Evolutionary conservation across 2,888 invertebrate species (phyloP).

Genomic region (Nomada ferruginata): DNA sequence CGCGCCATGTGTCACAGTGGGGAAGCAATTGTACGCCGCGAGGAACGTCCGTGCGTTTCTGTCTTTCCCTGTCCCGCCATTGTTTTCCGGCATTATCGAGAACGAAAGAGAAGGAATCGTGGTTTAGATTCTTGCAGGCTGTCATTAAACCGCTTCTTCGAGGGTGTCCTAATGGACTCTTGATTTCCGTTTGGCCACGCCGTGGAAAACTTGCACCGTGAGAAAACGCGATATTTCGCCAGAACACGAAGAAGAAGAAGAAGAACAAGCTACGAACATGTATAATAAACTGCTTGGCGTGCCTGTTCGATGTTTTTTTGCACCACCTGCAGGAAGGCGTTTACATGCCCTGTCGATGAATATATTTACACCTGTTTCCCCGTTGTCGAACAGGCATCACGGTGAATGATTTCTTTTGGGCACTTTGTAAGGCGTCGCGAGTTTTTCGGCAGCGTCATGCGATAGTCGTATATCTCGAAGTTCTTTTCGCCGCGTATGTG

Average conservation of each 20-base stretch:
- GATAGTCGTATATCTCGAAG: too few relatives aligned
- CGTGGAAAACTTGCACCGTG: conserved; percentile 70
- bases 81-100: conserved; percentile 75
- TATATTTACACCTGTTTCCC: conserved; percentile 60
- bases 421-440: not conserved
- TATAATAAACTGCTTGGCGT: conserved; percentile 55
- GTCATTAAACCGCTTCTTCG: conserved; percentile 78
- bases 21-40: conserved; percentile 60
- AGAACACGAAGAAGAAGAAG: conserved; percentile 3
- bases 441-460: not conserved
- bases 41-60: conserved; percentile 25
- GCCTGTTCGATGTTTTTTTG: conserved; percentile 29
- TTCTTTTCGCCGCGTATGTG: not conserved
- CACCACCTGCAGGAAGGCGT: conserved; percentile 41
- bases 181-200: conserved; percentile 67
- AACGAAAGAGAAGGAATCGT: conserved; percentile 56
- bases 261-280: conserved; percentile 17
- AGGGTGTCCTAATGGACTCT: conserved; percentile 73
- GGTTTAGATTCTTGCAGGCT: conserved; percentile 78
- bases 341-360: conserved; percentile 28
- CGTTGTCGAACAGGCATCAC: conserved; percentile 49
- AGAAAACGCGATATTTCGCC: conserved; percentile 71
- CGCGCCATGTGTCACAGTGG: conserved; percentile 78
- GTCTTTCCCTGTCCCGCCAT: conserved; percentile 43
- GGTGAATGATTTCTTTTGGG: conserved; percentile 41